Evolutionary conservation across 2,797 vertebrate genomes (phyloP).

Genomic region (Tadarida brasiliensis): DNA sequence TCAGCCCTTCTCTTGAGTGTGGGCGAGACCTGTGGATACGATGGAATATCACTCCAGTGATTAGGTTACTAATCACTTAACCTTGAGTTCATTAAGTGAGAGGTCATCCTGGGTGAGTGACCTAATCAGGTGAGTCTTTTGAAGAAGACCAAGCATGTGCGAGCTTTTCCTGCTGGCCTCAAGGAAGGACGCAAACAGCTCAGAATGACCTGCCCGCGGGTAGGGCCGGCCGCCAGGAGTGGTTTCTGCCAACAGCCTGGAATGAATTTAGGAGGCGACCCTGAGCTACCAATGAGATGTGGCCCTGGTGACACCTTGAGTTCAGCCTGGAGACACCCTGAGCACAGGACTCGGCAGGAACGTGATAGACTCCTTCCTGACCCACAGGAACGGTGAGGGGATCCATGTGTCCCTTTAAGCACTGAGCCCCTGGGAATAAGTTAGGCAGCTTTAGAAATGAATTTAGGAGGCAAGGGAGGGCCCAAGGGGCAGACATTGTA

Average conservation of each 20-base stretch:
- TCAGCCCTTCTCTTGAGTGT: too few species aligned
- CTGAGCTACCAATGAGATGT: background rate
- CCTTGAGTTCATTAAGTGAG: background rate
- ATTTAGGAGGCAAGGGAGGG: background rate
- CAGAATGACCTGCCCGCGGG: background rate
- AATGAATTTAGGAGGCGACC: background rate
- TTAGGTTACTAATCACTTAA: background rate
- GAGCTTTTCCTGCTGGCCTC: background rate
- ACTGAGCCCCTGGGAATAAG: background rate
- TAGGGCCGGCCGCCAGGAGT: background rate
- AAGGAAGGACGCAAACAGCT: background rate
- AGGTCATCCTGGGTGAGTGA: background rate
- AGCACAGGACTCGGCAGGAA: background rate
- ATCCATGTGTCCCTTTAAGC: background rate
- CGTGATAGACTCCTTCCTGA: background rate
- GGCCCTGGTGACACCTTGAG: background rate
- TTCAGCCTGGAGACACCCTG: background rate
- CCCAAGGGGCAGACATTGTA: background rate
- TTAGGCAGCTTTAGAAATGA: background rate
- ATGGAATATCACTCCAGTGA: background rate
- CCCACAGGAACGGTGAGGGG: background rate
- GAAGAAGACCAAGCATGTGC: background rate
- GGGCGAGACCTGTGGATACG: too few species aligned
- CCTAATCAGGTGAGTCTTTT: background rate
- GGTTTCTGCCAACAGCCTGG: background rate